Base-by-base conservation (phyloP, 1,140 invertebrate genomes). In the Bombus breviceps region DNA sequence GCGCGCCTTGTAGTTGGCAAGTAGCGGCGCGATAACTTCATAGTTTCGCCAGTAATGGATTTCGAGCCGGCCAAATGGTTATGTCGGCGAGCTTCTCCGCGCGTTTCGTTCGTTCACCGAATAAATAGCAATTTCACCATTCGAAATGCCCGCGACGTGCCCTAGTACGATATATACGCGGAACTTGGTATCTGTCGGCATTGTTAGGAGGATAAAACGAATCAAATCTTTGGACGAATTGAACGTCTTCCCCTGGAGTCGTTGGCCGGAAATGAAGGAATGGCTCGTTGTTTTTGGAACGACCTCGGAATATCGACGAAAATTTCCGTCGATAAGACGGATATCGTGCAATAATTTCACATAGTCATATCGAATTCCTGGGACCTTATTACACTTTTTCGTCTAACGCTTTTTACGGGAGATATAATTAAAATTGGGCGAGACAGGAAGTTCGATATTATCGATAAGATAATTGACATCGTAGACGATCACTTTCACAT, bases 51-150 rank as follows among this genome's bases (percentile, higher is more conserved):
- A 59, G 88, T 88, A 90, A 90, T 90, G 86, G 86, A 90, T 90
- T 85, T 90, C 89, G 79, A 90, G 89, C 83, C 82, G 88, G 89
- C 89, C 89, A 90, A 90, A 90, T 88, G 88, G 88, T 90, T 90
- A 90, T 87, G 82, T 81, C 89, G 69, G 72, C 78, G 69, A 74
- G 37, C 73, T 39, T 59, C 59, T 64, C 41, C 66, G n/a, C 53
- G 53, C 75, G 39, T 66, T 83, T 74, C 57, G 41, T 72, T 28
- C 86, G 62, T 71, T 71, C 86, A 62, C n/a, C 74, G 89, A 90
- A 90, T 90, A 90, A 90, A 88, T 90, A 88, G 76, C 89, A 88
- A 88, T 90, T 90, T 90, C 86, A 72, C 83, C 83, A 76, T 81
- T 81, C 83, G 88, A 78, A 86, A 90, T 86, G 78, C 73, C 47